Conservation (phyloP, 1,140 invertebrate species). For the Pogonognathellus flavescens region DNA sequence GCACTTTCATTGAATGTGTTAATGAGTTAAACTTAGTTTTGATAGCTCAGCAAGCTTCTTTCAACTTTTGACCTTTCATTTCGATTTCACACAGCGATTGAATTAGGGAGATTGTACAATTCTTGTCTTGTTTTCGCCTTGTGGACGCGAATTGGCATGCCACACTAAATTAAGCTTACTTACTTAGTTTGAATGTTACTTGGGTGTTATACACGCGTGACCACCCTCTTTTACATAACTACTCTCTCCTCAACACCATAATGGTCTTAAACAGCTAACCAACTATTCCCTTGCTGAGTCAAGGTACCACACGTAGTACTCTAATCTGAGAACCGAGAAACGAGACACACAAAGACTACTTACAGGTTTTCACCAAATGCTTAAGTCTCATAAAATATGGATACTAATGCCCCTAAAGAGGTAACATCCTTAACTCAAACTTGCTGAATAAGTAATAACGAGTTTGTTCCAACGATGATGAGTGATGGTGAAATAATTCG, state of each 20-base stretch:
- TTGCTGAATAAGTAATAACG: conserved; percentile 24
- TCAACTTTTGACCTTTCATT: conserved; percentile 47
- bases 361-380: conserved; percentile 3
- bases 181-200: background rate
- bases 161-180: conserved; percentile 23
- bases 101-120: conserved; percentile 25
- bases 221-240: background rate
- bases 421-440: background rate
- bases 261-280: background rate
- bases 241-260: background rate
- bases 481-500: conserved; percentile 20
- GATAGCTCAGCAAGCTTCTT: conserved; percentile 28
- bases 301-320: too few species aligned
- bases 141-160: background rate
- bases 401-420: conserved; percentile 9
- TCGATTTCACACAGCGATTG: conserved; percentile 14
- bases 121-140: conserved; percentile 25
- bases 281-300: background rate
- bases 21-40: conserved; percentile 38
- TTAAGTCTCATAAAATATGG: conserved; percentile 34
- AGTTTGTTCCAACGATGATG: background rate
- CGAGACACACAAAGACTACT: background rate
- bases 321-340: background rate
- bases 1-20: conserved; percentile 11
- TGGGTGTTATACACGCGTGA: background rate